These are phyloP conservation scores for Sminthopsis crassicaudata DNA, from an alignment of 2,113 vertebrate genomes.

Conservation along the genomic window DNA sequence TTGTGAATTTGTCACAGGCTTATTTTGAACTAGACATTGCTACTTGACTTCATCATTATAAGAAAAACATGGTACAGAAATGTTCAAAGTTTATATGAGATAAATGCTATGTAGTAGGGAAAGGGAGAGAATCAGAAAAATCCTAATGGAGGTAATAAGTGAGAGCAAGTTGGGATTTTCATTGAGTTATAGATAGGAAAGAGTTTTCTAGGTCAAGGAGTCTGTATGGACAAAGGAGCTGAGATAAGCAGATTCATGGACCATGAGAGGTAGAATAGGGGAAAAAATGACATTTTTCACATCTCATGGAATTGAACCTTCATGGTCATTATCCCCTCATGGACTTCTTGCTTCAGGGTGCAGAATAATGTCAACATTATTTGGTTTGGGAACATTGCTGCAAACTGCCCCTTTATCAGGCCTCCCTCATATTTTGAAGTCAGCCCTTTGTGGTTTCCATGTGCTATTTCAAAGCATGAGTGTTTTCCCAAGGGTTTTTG, in stretches of 20 bases:
- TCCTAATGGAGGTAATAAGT: neutral
- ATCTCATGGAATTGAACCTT: neutral
- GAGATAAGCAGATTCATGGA: neutral
- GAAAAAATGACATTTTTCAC: neutral
- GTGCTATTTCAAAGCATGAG: constrained; percentile 1
- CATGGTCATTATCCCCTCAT: neutral
- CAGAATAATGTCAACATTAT: neutral
- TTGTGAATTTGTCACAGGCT: too few species aligned
- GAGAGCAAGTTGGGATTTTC: neutral
- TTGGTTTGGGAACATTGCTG: neutral
- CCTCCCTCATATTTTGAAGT: neutral
- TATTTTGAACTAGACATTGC: too few species aligned
- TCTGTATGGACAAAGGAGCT: neutral
- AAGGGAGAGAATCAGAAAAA: neutral
- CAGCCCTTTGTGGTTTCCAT: constrained; percentile 6
- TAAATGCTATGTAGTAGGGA: neutral
- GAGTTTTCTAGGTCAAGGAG: neutral
- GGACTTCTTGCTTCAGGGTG: neutral
- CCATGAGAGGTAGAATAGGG: neutral
- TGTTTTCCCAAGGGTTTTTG: constrained; percentile 28
- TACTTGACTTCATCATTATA: neutral
- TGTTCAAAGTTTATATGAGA: neutral
- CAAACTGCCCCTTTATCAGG: constrained; percentile 30
- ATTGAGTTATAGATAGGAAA: neutral
- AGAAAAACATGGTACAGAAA: neutral